Evolutionary conservation across 2,888 invertebrate genomes (phyloP), one percentile per base, ranked within the genome.

Genomic region (Dasysyrphus tricinctus): DNA sequence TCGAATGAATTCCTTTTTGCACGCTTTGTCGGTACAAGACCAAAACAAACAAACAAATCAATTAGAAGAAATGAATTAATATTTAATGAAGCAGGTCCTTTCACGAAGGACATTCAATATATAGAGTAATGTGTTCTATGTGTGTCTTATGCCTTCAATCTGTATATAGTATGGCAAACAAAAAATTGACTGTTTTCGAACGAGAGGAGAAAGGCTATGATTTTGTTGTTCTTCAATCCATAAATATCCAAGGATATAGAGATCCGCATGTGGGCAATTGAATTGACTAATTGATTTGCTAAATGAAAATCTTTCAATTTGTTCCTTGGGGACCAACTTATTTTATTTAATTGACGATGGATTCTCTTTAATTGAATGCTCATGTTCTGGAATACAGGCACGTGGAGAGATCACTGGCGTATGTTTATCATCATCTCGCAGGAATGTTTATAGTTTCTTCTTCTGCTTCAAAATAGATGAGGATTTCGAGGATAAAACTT

Each of bases 31-130:
- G 42, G 16, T 32, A 47, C 39, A 65, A 63, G 44, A 42, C 56
- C 6, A 57, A 65, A 74, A 70, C 78, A 75, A 78, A 70, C 78
- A 75, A 78, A 79, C 75, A 79, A 69, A 70, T 84, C 79, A 84
- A 79, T 84, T 84, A 79, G 83, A 65, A 57, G 79, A 83, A 83
- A 84, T 75, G 75, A 84, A 79, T 84, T 84, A 79, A 75, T 84
- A 84, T 84, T 79, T 84, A 84, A 79, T 79, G 83, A 83, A 84
- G 79, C 70, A 49, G 44, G 49, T 65, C 59, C 83, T 44, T 49
- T 37, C 29, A 47, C 47, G 65, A 67, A 65, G 65, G 75, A 70
- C 73, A 69, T 65, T 39, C 69, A 69, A 69, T 39, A 69, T 39
- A 69, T n/a, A 29, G n/a, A 54, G 42, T 29, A 49, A 34, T 34